phyloP scores from a whole-genome alignment of 2,113 vertebrate genomes.

The Centrocercus urophasianus region DNA sequence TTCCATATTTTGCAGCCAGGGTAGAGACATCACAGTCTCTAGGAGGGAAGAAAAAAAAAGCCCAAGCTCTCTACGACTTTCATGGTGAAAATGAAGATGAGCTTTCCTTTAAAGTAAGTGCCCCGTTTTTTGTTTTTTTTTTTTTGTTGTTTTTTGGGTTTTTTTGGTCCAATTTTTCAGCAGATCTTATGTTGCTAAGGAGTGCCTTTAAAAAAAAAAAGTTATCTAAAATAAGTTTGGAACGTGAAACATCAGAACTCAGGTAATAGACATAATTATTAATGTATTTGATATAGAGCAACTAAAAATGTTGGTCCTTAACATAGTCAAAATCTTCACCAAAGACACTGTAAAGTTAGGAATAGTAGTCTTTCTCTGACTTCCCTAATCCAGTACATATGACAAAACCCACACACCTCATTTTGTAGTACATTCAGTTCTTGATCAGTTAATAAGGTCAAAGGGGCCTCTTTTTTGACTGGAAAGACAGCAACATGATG shows the following conservation, averaged over 20 bases:
- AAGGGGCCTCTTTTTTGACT: neutral
- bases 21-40: constrained; percentile 24
- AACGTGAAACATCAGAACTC: neutral
- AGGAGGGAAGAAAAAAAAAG: constrained; percentile 72
- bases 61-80: constrained; percentile 87
- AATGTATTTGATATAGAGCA: neutral
- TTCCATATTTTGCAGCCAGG: constrained; percentile 62
- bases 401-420: neutral
- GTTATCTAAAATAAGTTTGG: neutral
- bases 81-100: constrained; percentile 88
- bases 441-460: neutral
- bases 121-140: neutral
- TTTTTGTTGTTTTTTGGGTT: neutral
- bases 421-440: neutral
- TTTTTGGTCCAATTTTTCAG: neutral
- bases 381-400: neutral
- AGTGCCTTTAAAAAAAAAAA: neutral
- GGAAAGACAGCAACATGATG: neutral
- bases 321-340: neutral
- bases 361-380: neutral
- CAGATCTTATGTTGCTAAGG: neutral
- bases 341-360: neutral
- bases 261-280: neutral
- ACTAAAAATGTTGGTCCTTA: neutral
- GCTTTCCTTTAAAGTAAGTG: constrained; percentile 89